Base-by-base conservation (phyloP, 2,797 vertebrate genomes). In the Ciconia nigra region DNA sequence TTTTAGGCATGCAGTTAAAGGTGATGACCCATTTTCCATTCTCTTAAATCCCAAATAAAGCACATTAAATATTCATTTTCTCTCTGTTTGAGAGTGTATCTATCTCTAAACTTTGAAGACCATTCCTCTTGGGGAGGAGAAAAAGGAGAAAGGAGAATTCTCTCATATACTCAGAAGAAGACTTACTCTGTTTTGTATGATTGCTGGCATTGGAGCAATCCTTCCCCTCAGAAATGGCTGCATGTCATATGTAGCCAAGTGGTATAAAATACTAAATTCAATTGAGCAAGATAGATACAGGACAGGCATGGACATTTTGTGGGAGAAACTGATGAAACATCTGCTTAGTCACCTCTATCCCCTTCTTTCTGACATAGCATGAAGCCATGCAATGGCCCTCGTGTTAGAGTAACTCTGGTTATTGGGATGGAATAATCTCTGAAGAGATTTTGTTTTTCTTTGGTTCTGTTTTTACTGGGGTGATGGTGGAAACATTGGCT, bases 21-120 rank as follows among this genome's bases (percentile, higher is more conserved):
- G 9, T 80, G 83, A 91, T 91, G 88, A 80, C 65, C 74, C 28
- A 69, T 87, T 96, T 96, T 93, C 63, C 71, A 46, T 83, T 89
- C 33, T 87, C 24, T 80, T 92, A 62, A 85, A 94, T 92, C 15
- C 35, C 24, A 89, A 62, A 81, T 71, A 81, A 74, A 16, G 0
- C 10, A 29, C n/a, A 89, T 89, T 87, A 83, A 92, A 72, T 79
- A 94, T 92, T 79, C 1, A 83, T 74, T 88, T 90, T 41, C 3
- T 35, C 13, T 92, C 28, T 91, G 4, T 59, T 96, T 85, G 17
- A 81, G 54, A 74, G 9, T 28, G 5, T 66, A 58, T 28, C 29
- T 66, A 58, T 28, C 29, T 78, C 74, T 91, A 61, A 92, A 89
- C 67, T 78, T 91, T 54, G 83, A 80, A 83, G 57, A 73, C 39